Base-by-base conservation (phyloP, 2,888 invertebrate species). In the Litoditis marina region DNA sequence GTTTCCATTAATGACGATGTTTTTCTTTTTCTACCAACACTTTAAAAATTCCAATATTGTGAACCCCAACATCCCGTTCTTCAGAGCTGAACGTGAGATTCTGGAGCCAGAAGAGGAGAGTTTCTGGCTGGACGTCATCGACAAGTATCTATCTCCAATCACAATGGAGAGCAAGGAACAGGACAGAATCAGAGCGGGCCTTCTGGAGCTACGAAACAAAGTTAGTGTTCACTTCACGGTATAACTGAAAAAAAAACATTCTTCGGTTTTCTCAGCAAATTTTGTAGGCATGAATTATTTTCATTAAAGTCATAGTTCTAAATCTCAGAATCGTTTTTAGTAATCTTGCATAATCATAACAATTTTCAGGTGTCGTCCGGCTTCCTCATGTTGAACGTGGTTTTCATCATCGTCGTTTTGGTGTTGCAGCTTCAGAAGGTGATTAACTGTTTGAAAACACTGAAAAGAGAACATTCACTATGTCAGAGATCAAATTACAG, bases 351-450 rank as follows among this genome's bases (percentile, higher is more conserved):
- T 8, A 16, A 7, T 27, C 16, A 54, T 1, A 8, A 6, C n/a
- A 31, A 34, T 13, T 66, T 60, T 46, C 57, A 76, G 77, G 69
- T 77, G 76, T 92, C 93, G 71, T 94, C 94, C 87, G 91, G 90
- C 79, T 95, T 96, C 88, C 92, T 95, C 88, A 96, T 98, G 94
- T 86, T 93, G 86, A 98, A 98, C 87, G 92, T 95, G 78, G 89
- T 96, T 82, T 98, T 96, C 89, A 94, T 96, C 83, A 89, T 96
- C 85, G 92, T 95, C 86, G 94, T 98, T 80, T 92, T 96, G 87
- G 90, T 96, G 85, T 90, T 98, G 84, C 96, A 96, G 88, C 88
- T 95, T 86, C 94, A 95, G 88, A 94, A 94, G 89, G n/a, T n/a
- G n/a, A n/a, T n/a, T n/a, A n/a, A n/a, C n/a, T n/a, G n/a, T n/a